Evolutionary conservation across 2,113 vertebrate species (phyloP), one percentile per base, ranked within the genome.

Genomic region (Phyllostomus discolor): DNA sequence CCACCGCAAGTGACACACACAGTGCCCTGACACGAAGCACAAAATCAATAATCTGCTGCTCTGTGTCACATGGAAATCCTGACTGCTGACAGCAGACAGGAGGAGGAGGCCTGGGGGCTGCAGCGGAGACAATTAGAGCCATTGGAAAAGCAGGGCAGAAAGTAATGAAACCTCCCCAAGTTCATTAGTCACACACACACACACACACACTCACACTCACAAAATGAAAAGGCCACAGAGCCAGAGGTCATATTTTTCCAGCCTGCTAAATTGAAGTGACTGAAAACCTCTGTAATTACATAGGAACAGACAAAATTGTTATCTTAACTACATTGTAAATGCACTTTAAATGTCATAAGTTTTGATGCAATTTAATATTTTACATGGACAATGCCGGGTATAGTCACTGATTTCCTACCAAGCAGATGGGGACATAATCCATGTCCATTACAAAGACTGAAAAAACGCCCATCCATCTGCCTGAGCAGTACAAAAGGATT

Each of bases 231-330:
- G 88, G 69, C 17, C 92, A 69, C 0, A 4, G 48, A 87, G 41
- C 73, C 94, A 95, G 85, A 96, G 94, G 97, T 97, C 97, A 95
- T 84, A 72, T 33, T 96, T 98, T 95, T 96, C 89, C 66, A 38
- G 96, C 90, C 95, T 97, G 98, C 97, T 99, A 98, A 97, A 95
- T 86, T 48, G 90, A 97, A 97, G 85, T 96, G 97, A 97, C 96
- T 97, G 97, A 96, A 98, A 98, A 98, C 81, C 90, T 95, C 96
- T 88, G 20, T 98, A 98, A 99, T 98, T 98, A 98, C 93, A 97
- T 82, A 26, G 97, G 97, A 96, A 96, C 97, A 98, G 98, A 98
- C 52, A 95, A 98, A 98, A 97, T 97, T 98, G 97, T 98, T 98
- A 98, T 98, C 98, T 98, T 98, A 97, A 98, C 96, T 97, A 98